Conservation (phyloP, 1,140 invertebrate genomes). For the Wiebesia pumilae region DNA sequence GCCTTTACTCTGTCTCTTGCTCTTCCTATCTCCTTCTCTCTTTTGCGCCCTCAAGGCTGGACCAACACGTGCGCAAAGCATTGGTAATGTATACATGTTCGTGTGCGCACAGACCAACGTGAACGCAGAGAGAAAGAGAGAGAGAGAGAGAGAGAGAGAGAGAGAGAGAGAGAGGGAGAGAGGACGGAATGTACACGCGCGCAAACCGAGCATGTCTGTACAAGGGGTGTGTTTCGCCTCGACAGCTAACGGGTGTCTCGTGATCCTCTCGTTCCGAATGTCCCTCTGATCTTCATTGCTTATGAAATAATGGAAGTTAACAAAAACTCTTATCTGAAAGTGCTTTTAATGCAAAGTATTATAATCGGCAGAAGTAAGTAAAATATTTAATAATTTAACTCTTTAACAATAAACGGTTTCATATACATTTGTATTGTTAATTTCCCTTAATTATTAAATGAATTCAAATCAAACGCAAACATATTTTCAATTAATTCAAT, state of each 20-base stretch:
- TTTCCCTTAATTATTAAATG: background rate
- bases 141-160: too few species aligned
- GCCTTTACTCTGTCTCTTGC: slow-evolving; percentile 31
- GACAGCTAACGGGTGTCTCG: slow-evolving; percentile 66
- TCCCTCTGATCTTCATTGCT: background rate
- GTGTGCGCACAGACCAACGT: slow-evolving; percentile 55
- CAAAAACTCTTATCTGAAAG: background rate
- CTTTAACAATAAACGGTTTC: background rate
- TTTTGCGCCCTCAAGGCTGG: slow-evolving; percentile 69
- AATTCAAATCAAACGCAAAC: background rate
- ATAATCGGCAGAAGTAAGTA: background rate
- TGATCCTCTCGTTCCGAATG: background rate
- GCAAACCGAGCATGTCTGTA: slow-evolving; percentile 73
- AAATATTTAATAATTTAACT: background rate
- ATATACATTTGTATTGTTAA: background rate
- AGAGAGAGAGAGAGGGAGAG: too few species aligned
- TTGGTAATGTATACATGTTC: slow-evolving; percentile 48
- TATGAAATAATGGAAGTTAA: background rate
- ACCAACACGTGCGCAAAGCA: slow-evolving; percentile 65
- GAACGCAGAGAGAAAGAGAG: slow-evolving; percentile 45
- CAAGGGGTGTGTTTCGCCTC: slow-evolving; percentile 69
- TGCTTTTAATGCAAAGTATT: background rate
- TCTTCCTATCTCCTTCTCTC: slow-evolving; percentile 28
- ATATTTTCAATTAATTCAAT: too few species aligned
- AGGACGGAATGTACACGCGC: slow-evolving; percentile 58